Evolutionary conservation across 2,888 invertebrate species (phyloP), one percentile per base, ranked within the genome.

Genomic region (Harpagoxenus sublaevis): DNA sequence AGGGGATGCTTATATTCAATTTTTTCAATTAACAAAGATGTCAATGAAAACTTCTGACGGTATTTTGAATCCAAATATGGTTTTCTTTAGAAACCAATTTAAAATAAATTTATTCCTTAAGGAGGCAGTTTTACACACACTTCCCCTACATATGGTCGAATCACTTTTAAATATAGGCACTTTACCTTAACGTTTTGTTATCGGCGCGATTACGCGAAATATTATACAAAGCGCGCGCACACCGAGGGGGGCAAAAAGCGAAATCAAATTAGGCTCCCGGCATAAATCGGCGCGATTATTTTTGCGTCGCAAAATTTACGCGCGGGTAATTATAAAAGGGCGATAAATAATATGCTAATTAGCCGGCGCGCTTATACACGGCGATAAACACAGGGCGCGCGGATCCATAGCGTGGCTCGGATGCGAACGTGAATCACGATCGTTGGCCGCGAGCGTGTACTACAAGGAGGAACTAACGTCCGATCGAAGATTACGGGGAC

Each of bases 381-480:
- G 68, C 83, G 88, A 86, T 88, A 88, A 84, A 88, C 74, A 57
- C 71, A 62, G 84, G 15, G 53, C 39, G 88, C 68, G 78, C 39
- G 83, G 81, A 83, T 83, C 81, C 83, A 23, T 70, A 55, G 85
- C 57, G 63, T 42, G 60, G 68, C 51, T 60, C 39, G 85, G 39
- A 71, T 70, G 81, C 81, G 83, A 89, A 84, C 87, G 87, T 87
- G 89, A 87, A 89, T 89, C 89, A 85, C 85, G 89, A 89, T 89
- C 86, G 85, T 84, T 71, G 83, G 75, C 57, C 68, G 28, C 55
- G 81, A 84, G 84, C 85, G 75, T 91, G 91, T 90, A 91, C 77
- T 85, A 89, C 90, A 86, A 91, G 88, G 84, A 86, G 87, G 86
- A 87, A 87, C 87, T 48, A 89, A 86, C 89, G 84, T 88, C 75